These are phyloP conservation scores for Mamestra configurata DNA, from an alignment of 1,140 invertebrate species.

Conservation along the genomic window DNA sequence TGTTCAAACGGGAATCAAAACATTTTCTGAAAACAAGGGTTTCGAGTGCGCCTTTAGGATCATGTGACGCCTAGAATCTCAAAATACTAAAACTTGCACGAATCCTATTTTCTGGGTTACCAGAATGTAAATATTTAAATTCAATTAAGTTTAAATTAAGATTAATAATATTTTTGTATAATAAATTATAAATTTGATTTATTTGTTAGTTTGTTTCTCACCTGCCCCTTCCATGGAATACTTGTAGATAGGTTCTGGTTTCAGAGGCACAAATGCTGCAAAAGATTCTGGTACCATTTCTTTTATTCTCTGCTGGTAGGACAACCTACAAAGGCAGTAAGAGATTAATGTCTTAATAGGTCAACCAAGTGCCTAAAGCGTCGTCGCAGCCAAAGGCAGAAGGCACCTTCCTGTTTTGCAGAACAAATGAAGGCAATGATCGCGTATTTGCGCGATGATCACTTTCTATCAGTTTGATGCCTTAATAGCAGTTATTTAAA, in stretches of 20 bases:
- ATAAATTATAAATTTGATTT: conserved; percentile 53
- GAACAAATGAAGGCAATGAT: too few species aligned
- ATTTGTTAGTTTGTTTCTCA: conserved; percentile 83
- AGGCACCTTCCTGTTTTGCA: too few species aligned
- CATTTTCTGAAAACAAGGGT: not conserved
- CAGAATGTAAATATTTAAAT: conserved; percentile 79
- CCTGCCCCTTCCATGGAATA: conserved; percentile 94
- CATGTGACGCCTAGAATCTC: not conserved
- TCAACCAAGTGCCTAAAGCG: too few species aligned
- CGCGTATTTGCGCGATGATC: too few species aligned
- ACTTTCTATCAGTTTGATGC: too few species aligned
- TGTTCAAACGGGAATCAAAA: not conserved
- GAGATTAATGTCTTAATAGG: not conserved
- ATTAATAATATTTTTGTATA: conserved; percentile 72
- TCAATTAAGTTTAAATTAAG: conserved; percentile 76
- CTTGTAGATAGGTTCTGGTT: conserved; percentile 94
- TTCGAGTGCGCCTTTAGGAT: not conserved
- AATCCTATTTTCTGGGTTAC: conserved; percentile 54
- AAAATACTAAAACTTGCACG: conserved; percentile 10
- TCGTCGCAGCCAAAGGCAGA: too few species aligned
- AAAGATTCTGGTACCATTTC: conserved; percentile 97
- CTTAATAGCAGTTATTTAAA: too few species aligned
- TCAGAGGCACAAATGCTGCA: conserved; percentile 93
- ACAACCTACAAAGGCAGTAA: conserved; percentile 91
- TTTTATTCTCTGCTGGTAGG: conserved; percentile 97